phyloP scores from a whole-genome alignment of 2,797 vertebrate genomes.

The Bovichtus variegatus region DNA sequence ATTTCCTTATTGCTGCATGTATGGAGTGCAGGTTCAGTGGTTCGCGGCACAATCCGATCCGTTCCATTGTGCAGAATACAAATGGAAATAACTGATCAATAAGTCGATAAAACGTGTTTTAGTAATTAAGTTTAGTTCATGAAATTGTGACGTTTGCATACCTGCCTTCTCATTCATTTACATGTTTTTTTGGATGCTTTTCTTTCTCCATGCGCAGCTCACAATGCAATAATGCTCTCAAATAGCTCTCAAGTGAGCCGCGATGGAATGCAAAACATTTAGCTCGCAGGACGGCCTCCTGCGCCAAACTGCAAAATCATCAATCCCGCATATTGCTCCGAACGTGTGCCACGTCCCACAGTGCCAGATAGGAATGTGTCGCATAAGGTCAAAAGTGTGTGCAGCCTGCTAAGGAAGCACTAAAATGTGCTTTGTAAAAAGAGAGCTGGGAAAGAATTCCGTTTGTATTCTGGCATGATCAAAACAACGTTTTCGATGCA shows the following conservation, averaged over 20 bases:
- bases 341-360: slow-evolving; percentile 6
- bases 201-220: not conserved
- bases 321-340: not conserved
- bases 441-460: slow-evolving; percentile 17
- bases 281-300: slow-evolving; percentile 8
- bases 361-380: slow-evolving; percentile 19
- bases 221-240: slow-evolving; percentile 32
- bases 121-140: no score
- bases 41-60: not conserved
- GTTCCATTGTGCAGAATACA: not conserved
- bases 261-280: slow-evolving; percentile 39
- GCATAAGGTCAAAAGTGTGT: slow-evolving; percentile 19
- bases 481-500: no score
- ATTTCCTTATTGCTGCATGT: not conserved
- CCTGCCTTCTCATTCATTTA: not conserved
- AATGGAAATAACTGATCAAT: not conserved
- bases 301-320: slow-evolving; percentile 21
- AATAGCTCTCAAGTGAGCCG: slow-evolving; percentile 42
- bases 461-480: slow-evolving; percentile 13
- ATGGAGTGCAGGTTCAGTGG: slow-evolving; percentile 13
- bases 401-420: slow-evolving; percentile 36
- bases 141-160: not conserved
- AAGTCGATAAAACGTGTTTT: not conserved
- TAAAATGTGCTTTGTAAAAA: slow-evolving; percentile 18
- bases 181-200: not conserved